phyloP scores from a whole-genome alignment of 2,797 vertebrate genomes.

The Menidia menidia region DNA sequence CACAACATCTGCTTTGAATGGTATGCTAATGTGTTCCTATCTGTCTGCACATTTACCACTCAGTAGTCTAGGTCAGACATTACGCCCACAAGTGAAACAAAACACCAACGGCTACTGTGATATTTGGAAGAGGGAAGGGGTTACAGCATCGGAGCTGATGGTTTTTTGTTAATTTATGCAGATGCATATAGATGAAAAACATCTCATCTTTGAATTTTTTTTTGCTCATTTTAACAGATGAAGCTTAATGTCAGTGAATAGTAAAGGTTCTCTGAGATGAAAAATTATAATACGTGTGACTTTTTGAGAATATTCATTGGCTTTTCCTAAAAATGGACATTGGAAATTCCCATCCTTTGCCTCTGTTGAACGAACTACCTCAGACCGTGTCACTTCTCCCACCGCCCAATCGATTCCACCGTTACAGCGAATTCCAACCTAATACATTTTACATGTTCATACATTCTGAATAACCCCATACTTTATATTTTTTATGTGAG shows the following conservation, averaged over 20 bases:
- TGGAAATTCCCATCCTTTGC: constrained; percentile 5
- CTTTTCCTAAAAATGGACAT: neutral
- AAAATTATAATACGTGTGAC: constrained; percentile 42
- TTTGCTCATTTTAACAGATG: constrained; percentile 23
- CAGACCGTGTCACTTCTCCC: constrained; percentile 13
- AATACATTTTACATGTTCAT: constrained; percentile 56
- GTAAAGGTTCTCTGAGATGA: constrained; percentile 4
- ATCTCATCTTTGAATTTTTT: constrained; percentile 20
- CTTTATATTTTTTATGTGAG: constrained; percentile 33
- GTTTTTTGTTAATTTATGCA: constrained; percentile 49
- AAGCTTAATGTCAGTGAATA: constrained; percentile 29
- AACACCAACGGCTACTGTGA: constrained; percentile 66
- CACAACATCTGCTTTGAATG: constrained; percentile 73
- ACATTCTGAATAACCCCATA: constrained; percentile 49
- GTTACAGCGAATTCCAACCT: constrained; percentile 30
- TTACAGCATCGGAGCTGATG: constrained; percentile 41
- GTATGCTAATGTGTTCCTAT: constrained; percentile 79
- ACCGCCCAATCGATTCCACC: constrained; percentile 12
- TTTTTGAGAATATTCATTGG: constrained; percentile 28
- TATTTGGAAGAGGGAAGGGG: constrained; percentile 56
- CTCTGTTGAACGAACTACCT: constrained; percentile 16
- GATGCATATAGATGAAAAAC: constrained; percentile 32
- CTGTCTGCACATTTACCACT: constrained; percentile 75
- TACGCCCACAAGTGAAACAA: constrained; percentile 67
- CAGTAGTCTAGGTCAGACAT: constrained; percentile 72